These are phyloP conservation scores for Scortum barcoo DNA, from an alignment of 2,113 vertebrate species.

Conservation along the genomic window DNA sequence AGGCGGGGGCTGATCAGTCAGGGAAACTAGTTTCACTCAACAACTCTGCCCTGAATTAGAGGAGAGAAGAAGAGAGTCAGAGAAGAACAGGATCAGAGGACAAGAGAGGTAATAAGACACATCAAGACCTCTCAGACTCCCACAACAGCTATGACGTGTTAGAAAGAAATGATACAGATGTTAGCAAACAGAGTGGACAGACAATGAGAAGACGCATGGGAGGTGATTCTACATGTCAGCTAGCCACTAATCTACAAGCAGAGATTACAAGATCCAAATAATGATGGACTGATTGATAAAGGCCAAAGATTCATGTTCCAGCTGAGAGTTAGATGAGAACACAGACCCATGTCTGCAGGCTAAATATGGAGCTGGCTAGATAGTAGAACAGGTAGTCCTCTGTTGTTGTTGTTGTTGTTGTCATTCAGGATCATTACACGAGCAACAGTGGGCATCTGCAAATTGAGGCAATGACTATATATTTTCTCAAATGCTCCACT, in stretches of 20 bases:
- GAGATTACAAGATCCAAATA: background rate
- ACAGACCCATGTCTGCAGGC: too few relatives aligned
- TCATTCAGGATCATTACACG: too few relatives aligned
- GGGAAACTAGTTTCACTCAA: constrained; percentile 91
- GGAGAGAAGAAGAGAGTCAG: constrained; percentile 85
- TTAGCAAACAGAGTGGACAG: constrained; percentile 16
- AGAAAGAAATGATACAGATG: constrained; percentile 8
- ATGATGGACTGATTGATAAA: background rate
- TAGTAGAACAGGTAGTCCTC: too few relatives aligned
- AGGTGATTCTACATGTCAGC: constrained; percentile 32
- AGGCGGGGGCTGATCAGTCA: constrained; percentile 86
- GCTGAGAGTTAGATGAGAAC: too few relatives aligned
- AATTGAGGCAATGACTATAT: too few relatives aligned
- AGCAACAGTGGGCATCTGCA: too few relatives aligned
- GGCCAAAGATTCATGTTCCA: background rate
- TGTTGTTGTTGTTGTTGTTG: too few relatives aligned
- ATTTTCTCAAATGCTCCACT: too few relatives aligned
- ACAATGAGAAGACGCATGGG: background rate
- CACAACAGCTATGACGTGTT: constrained; percentile 30
- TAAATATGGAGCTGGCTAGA: too few relatives aligned
- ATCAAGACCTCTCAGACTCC: constrained; percentile 66
- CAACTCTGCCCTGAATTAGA: constrained; percentile 89
- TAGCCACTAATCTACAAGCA: background rate
- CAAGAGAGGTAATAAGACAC: constrained; percentile 64
- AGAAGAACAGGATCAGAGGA: constrained; percentile 79